Evolutionary conservation across 2,113 vertebrate species (phyloP).

Genomic region (Corapipo altera): DNA sequence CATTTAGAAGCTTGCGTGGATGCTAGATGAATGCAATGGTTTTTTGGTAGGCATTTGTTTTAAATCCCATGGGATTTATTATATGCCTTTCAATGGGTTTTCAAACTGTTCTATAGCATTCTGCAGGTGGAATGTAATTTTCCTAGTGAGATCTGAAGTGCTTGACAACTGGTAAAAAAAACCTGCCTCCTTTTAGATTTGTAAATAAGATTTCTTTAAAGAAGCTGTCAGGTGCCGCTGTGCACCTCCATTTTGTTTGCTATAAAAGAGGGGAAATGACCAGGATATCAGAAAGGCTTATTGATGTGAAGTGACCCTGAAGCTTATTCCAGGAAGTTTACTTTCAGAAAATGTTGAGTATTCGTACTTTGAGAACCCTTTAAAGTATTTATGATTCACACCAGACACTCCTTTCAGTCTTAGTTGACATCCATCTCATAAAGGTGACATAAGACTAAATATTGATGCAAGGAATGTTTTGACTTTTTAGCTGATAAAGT

Average conservation of each 20-base stretch:
- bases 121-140: neutral
- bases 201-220: neutral
- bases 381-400: neutral
- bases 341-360: slow-evolving; percentile 20
- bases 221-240: neutral
- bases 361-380: neutral
- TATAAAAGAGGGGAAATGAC: neutral
- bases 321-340: slow-evolving; percentile 3
- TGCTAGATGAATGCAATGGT: neutral
- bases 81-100: neutral
- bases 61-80: neutral
- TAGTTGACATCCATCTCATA: neutral
- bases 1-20: neutral
- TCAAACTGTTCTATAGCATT: neutral
- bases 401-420: neutral
- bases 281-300: neutral
- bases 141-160: neutral
- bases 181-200: neutral
- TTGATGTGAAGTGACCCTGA: neutral
- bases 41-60: neutral
- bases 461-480: neutral
- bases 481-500: neutral
- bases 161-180: neutral
- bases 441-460: neutral
- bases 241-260: neutral